These are phyloP conservation scores for Saxidomus purpurata DNA, from an alignment of 1,140 invertebrate species.

Conservation along the genomic window DNA sequence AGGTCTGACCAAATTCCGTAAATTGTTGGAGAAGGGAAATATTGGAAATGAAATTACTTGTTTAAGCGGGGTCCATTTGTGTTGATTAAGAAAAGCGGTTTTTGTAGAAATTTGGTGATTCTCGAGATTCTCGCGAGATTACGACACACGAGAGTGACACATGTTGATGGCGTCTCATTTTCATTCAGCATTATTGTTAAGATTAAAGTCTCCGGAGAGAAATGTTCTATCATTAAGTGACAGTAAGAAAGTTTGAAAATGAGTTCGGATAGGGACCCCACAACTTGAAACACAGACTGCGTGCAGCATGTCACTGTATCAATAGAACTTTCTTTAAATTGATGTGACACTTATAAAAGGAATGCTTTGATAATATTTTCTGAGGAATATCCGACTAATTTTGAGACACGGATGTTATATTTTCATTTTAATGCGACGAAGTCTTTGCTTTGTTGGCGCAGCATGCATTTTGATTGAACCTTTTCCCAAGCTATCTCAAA, in stretches of 20 bases:
- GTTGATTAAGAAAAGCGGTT: constrained; percentile 15
- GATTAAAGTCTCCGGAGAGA: background rate
- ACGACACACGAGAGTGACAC: constrained; percentile 15
- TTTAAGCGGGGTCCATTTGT: constrained; percentile 17
- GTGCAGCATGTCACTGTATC: no score
- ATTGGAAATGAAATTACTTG: constrained; percentile 18
- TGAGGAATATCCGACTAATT: background rate
- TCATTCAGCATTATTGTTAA: background rate
- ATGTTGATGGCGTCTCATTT: constrained; percentile 11
- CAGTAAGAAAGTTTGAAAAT: no score
- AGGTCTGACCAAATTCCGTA: background rate
- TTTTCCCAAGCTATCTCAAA: background rate
- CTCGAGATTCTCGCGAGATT: constrained; percentile 16
- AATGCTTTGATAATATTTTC: no score
- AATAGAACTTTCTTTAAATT: no score
- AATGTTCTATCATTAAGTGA: no score
- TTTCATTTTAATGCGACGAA: background rate
- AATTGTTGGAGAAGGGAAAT: background rate
- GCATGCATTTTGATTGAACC: background rate
- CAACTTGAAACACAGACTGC: no score
- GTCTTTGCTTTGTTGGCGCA: background rate
- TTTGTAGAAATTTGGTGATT: background rate
- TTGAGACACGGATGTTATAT: background rate
- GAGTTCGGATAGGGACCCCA: no score
- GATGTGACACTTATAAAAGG: no score